A percentile compares a stretch with the other conserved stretches of the same genome.
Evolutionary conservation across 2,797 vertebrate genomes (phyloP).

Genomic region (Chaetodon trifasciatus): DNA sequence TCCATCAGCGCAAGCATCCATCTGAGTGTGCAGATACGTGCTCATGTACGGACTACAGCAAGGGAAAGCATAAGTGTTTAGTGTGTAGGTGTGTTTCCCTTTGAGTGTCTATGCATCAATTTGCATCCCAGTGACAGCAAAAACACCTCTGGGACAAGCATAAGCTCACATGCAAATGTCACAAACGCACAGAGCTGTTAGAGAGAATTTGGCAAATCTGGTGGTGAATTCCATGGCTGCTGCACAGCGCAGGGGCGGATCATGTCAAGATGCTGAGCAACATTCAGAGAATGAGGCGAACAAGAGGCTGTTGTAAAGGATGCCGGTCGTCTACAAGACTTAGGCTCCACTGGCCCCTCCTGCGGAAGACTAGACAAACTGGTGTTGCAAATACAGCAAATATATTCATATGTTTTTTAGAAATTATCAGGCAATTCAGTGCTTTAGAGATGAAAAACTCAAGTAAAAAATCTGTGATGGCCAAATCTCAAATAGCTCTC

Average conservation of each 20-base stretch:
- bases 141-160: slow-evolving; percentile 23
- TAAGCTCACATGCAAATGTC: slow-evolving; percentile 12
- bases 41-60: not conserved
- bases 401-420: not conserved
- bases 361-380: not conserved
- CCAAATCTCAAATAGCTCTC: slow-evolving; percentile 3
- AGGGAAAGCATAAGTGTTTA: not conserved
- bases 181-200: slow-evolving; percentile 21
- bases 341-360: slow-evolving; percentile 24
- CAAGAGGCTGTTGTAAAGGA: slow-evolving; percentile 31
- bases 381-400: not conserved
- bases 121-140: slow-evolving; percentile 21
- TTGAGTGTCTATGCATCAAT: slow-evolving; percentile 11
- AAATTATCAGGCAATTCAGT: not conserved
- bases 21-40: not conserved
- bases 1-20: slow-evolving; percentile 22
- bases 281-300: slow-evolving; percentile 39
- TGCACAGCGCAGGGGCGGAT: slow-evolving; percentile 30
- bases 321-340: slow-evolving; percentile 13
- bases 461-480: not conserved
- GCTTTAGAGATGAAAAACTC: not conserved
- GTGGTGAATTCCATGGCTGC: slow-evolving; percentile 28
- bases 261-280: slow-evolving; percentile 44
- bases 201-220: slow-evolving; percentile 41
- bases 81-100: slow-evolving; percentile 1